Conservation (phyloP, 2,797 vertebrate genomes). For the Esox lucius region DNA sequence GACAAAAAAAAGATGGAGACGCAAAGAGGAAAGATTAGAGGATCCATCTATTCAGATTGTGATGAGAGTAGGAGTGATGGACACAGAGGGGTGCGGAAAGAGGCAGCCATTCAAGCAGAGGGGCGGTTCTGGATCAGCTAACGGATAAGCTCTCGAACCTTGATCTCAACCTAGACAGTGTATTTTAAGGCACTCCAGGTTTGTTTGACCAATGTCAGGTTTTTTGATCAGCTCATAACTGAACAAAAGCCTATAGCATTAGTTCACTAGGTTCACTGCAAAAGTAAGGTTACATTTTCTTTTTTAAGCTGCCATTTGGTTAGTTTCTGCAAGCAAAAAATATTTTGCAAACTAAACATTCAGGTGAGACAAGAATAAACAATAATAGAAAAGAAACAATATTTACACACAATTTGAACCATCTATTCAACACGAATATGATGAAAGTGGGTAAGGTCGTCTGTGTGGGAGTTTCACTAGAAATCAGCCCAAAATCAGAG, state of each 20-base stretch:
- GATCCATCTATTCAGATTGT: conserved; percentile 17
- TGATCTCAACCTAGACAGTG: background rate
- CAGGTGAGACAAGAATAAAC: background rate
- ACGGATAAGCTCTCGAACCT: conserved; percentile 46
- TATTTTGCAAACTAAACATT: too few species aligned
- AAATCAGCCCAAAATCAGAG: conserved; percentile 10
- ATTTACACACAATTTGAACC: background rate
- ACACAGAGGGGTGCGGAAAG: too few species aligned
- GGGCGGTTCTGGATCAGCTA: conserved; percentile 36
- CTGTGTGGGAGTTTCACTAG: conserved; percentile 26
- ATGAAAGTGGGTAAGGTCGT: background rate
- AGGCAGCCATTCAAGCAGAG: conserved; percentile 6
- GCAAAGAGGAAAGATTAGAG: conserved; percentile 20
- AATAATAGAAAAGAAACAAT: background rate
- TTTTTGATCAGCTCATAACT: background rate
- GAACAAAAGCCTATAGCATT: background rate
- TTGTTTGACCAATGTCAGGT: background rate
- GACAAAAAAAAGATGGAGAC: background rate
- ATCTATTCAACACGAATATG: background rate
- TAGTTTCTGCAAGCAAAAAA: too few species aligned
- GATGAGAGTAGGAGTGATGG: background rate
- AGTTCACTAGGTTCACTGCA: background rate
- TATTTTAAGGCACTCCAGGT: background rate
- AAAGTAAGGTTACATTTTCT: too few species aligned
- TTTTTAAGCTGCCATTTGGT: too few species aligned